These are phyloP conservation scores for Pogonomyrmex barbatus DNA, from an alignment of 1,140 invertebrate species.

Conservation along the genomic window DNA sequence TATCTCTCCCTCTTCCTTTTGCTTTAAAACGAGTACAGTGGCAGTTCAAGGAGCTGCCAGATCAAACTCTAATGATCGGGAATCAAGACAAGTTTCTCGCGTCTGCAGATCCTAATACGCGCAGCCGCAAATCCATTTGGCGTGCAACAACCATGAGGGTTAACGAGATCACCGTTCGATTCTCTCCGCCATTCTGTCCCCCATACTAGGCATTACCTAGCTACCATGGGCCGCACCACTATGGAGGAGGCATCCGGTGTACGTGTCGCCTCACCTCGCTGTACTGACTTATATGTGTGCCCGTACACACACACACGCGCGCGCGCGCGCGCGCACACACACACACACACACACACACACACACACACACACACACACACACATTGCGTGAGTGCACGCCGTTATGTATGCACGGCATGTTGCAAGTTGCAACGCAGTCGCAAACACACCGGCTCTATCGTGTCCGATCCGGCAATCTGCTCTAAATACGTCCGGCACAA, in stretches of 20 bases:
- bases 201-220: constrained; percentile 17
- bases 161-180: constrained; percentile 81
- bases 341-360: not conserved
- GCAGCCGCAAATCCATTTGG: constrained; percentile 81
- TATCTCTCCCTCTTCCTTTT: too few relatives aligned
- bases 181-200: constrained; percentile 64
- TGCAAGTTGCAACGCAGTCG: constrained; percentile 60
- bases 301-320: constrained; percentile 53
- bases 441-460: constrained; percentile 68
- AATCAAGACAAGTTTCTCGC: not conserved
- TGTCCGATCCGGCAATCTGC: constrained; percentile 78
- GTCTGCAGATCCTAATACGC: constrained; percentile 74
- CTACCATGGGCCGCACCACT: constrained; percentile 4
- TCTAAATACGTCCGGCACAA: constrained; percentile 80
- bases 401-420: constrained; percentile 69
- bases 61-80: not conserved
- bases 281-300: constrained; percentile 57
- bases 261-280: constrained; percentile 61
- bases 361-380: not conserved
- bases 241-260: constrained; percentile 70
- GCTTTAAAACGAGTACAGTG: not conserved
- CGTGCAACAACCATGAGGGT: constrained; percentile 78
- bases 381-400: constrained; percentile 13
- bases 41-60: not conserved
- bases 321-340: constrained; percentile 2